A percentile compares a stretch with the other conserved stretches of the same genome.
These are phyloP conservation scores for Aphyosemion australe DNA, from an alignment of 2,113 vertebrate genomes.

Conservation along the genomic window DNA sequence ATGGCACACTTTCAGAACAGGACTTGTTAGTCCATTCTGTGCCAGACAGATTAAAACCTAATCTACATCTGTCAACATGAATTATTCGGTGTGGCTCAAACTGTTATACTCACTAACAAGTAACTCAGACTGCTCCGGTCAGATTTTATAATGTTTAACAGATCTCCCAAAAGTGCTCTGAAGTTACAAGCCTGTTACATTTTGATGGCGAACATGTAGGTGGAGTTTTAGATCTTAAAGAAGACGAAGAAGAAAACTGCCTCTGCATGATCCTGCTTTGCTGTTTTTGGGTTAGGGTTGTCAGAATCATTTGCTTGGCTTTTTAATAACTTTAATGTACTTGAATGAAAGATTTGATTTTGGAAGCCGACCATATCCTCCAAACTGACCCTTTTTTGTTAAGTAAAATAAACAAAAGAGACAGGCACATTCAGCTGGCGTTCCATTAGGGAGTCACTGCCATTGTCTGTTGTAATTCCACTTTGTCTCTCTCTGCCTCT, in stretches of 20 bases:
- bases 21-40: too few species aligned
- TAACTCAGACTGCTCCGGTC: background rate
- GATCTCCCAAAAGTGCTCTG: background rate
- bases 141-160: background rate
- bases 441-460: slow-evolving; percentile 24
- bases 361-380: background rate
- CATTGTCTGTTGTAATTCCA: slow-evolving; percentile 9
- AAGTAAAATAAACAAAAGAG: slow-evolving; percentile 23
- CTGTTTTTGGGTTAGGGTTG: slow-evolving; percentile 25
- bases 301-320: slow-evolving; percentile 3
- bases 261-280: slow-evolving; percentile 4
- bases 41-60: too few species aligned
- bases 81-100: too few species aligned
- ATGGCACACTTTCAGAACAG: too few species aligned
- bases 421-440: background rate
- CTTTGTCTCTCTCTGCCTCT: slow-evolving; percentile 26
- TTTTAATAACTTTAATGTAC: slow-evolving; percentile 7
- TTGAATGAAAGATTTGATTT: background rate
- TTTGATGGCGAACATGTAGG: background rate
- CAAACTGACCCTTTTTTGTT: slow-evolving; percentile 4
- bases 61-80: too few species aligned
- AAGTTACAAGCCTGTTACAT: background rate
- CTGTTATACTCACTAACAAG: background rate
- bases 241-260: too few species aligned
- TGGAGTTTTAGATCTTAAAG: background rate